Base-by-base conservation (phyloP, 2,888 invertebrate species). In the Meteorus colon region DNA sequence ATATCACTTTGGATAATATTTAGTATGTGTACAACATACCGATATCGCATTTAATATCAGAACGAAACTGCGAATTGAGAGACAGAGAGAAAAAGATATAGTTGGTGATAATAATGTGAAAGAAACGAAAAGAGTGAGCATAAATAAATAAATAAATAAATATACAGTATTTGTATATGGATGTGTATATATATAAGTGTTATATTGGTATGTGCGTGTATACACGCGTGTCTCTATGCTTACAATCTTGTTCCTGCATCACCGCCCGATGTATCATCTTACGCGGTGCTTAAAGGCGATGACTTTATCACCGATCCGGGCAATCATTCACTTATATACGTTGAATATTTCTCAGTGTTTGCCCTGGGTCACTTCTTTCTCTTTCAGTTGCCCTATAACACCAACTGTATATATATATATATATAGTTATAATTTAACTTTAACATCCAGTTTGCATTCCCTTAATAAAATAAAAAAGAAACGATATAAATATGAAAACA, bases 201-300 rank as follows among this genome's bases (percentile, higher is more conserved):
- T 41, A 41, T 41, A 41, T 41, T 10, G 68, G 63, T 68, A 77
- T 75, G 62, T 51, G 63, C 48, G 62, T 73, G 45, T 59, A 63
- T 75, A 71, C 45, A 70, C 66, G 34, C 27, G 12, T 63, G 55
- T 71, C 63, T 74, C 19, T 60, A 73, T 77, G 48, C 67, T 29
- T 67, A 80, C 84, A 87, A 88, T 89, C 89, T 89, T 82, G 82
- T 77, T 82, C 78, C 82, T 81, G 82, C 85, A 89, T 89, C 88
- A 84, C 86, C 84, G 86, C 81, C 85, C 89, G 86, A 89, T 89
- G 89, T 89, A 89, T 89, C 88, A 89, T 89, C 88, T 89, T 89
- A 89, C 89, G 84, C 83, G 86, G 85, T 84, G 85, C 87, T 86
- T 55, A 86, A 85, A 88, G 87, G 88, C 89, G 89, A 89, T 88